Percentiles rank a stretch among this genome's conserved stretches.
phyloP scores from a whole-genome alignment of 2,888 invertebrate genomes.

The Pyrocoelia pectoralis region DNA sequence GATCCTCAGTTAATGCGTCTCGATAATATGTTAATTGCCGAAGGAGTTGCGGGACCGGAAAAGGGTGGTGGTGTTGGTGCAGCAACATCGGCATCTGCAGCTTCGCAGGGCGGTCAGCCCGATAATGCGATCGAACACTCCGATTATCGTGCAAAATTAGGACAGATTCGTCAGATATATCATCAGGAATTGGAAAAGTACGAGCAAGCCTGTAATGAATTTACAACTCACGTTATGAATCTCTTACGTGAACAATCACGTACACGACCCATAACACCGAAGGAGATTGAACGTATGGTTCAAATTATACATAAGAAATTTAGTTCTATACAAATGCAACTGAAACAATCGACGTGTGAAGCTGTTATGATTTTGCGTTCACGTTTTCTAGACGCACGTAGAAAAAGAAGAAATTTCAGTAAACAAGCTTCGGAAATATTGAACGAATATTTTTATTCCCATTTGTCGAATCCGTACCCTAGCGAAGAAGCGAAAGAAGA shows the following conservation, averaged over 20 bases:
- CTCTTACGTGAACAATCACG: constrained; percentile 95
- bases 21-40: constrained; percentile 99
- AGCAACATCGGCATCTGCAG: constrained; percentile 87
- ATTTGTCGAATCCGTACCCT: constrained; percentile 99
- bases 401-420: constrained; percentile 98
- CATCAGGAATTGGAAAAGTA: constrained; percentile 99
- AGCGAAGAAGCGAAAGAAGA: constrained; percentile 99
- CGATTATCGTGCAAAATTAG: constrained; percentile 98
- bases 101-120: constrained; percentile 77
- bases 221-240: constrained; percentile 99
- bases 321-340: constrained; percentile 97
- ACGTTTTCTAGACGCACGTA: constrained; percentile 78
- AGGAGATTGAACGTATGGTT: constrained; percentile 99
- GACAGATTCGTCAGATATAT: constrained; percentile 98
- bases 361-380: constrained; percentile 99
- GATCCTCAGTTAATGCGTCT: constrained; percentile 98
- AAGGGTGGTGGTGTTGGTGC: constrained; percentile 92
- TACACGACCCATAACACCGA: constrained; percentile 96
- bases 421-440: constrained; percentile 99
- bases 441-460: constrained; percentile 99
- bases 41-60: constrained; percentile 96
- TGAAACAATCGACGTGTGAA: constrained; percentile 99
- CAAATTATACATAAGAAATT: constrained; percentile 99
- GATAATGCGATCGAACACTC: constrained; percentile 99
- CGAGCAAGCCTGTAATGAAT: constrained; percentile 99